Conservation (phyloP, 2,797 vertebrate genomes). For the Smutsia temminckii region DNA sequence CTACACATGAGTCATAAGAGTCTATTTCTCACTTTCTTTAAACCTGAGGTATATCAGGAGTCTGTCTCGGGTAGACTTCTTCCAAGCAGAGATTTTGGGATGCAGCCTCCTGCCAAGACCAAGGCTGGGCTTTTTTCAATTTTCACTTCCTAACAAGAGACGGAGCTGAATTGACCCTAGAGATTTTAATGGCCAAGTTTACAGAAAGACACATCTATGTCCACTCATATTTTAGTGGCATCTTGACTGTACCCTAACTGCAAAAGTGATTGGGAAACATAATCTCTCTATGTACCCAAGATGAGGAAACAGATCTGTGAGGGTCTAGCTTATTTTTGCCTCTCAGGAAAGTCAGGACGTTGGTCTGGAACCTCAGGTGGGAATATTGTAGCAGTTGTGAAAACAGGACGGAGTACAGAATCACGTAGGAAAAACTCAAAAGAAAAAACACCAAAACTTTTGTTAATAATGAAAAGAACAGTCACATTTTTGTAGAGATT, state of each 20-base stretch:
- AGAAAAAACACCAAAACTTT: neutral
- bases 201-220: neutral
- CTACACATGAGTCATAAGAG: neutral
- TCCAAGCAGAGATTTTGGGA: neutral
- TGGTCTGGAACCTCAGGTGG: neutral
- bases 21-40: neutral
- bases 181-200: neutral
- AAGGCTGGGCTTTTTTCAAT: neutral
- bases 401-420: neutral
- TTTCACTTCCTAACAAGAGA: neutral
- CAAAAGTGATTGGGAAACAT: neutral
- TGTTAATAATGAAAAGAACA: neutral
- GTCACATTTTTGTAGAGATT: neutral
- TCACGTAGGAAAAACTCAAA: neutral
- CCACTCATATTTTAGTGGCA: neutral
- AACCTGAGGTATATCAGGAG: neutral
- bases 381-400: neutral
- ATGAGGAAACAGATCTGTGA: neutral
- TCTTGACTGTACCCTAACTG: neutral
- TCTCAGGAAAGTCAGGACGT: neutral
- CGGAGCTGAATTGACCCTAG: neutral
- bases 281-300: neutral
- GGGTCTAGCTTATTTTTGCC: neutral
- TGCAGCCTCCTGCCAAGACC: accelerated
- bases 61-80: neutral